Evolutionary conservation across 2,113 vertebrate species (phyloP).

Genomic region (Xenotilapia caudafasciata): DNA sequence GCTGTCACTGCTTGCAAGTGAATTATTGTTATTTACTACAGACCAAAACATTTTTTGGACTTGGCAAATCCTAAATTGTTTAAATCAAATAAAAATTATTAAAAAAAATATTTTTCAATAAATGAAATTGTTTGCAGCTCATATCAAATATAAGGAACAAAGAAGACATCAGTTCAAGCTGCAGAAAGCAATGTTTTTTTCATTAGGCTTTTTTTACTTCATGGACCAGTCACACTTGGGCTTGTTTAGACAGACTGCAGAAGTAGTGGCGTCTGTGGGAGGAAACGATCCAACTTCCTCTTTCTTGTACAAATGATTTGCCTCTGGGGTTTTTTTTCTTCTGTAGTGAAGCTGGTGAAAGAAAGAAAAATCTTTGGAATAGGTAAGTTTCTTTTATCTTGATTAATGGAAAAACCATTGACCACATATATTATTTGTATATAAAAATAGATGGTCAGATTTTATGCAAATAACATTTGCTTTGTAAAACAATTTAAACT

Average conservation of each 20-base stretch:
- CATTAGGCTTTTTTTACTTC: background rate
- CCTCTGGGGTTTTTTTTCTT: background rate
- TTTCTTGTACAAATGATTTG: background rate
- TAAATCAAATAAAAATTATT: background rate
- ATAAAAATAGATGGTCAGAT: background rate
- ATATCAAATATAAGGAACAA: background rate
- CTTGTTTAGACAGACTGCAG: background rate
- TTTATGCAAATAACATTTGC: background rate
- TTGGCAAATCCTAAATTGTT: background rate
- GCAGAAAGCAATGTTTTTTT: background rate
- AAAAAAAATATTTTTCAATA: fast-evolving
- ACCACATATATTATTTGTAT: background rate
- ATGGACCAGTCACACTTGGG: background rate
- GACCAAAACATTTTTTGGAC: background rate
- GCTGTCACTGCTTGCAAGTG: background rate
- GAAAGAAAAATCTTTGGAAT: background rate
- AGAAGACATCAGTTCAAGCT: background rate
- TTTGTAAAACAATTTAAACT: background rate
- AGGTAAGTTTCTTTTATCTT: background rate
- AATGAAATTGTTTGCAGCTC: fast-evolving
- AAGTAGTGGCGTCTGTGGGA: background rate
- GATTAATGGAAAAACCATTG: background rate
- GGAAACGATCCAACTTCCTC: background rate
- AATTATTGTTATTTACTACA: background rate
- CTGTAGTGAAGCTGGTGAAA: background rate